A percentile compares a stretch with the other conserved stretches of the same genome.
phyloP scores from a whole-genome alignment of 1,140 invertebrate genomes.

The Tetragnatha versicolor region DNA sequence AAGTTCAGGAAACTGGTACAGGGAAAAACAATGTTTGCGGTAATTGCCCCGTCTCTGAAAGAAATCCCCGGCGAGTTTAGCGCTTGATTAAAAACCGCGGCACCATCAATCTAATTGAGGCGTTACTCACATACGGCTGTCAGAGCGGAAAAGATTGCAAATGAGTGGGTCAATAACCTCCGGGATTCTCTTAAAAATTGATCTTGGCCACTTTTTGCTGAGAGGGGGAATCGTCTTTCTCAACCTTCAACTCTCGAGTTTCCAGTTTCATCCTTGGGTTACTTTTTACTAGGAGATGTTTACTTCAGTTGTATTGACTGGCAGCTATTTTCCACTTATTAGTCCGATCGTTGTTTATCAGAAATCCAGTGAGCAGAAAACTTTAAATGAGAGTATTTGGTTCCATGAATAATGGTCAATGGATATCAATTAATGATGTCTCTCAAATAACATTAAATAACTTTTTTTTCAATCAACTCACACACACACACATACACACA shows the following conservation, averaged over 20 bases:
- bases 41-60: not conserved
- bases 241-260: not conserved
- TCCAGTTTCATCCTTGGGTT: not conserved
- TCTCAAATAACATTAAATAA: too few species aligned
- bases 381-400: too few species aligned
- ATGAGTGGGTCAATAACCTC: conserved; percentile 31
- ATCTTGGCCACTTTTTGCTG: not conserved
- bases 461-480: too few species aligned
- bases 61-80: not conserved
- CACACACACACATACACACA: too few species aligned
- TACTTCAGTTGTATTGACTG: too few species aligned
- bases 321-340: too few species aligned
- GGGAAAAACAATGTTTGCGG: conserved; percentile 1
- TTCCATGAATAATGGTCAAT: too few species aligned
- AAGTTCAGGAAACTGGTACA: too few species aligned
- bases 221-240: not conserved
- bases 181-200: not conserved
- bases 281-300: too few species aligned
- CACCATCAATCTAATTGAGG: conserved; percentile 22
- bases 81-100: not conserved
- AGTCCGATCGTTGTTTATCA: too few species aligned
- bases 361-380: too few species aligned
- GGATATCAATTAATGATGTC: too few species aligned
- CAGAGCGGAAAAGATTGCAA: conserved; percentile 5
- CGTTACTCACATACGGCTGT: not conserved